Base-by-base conservation (phyloP, 2,888 invertebrate species). In the Copidosoma aretas region DNA sequence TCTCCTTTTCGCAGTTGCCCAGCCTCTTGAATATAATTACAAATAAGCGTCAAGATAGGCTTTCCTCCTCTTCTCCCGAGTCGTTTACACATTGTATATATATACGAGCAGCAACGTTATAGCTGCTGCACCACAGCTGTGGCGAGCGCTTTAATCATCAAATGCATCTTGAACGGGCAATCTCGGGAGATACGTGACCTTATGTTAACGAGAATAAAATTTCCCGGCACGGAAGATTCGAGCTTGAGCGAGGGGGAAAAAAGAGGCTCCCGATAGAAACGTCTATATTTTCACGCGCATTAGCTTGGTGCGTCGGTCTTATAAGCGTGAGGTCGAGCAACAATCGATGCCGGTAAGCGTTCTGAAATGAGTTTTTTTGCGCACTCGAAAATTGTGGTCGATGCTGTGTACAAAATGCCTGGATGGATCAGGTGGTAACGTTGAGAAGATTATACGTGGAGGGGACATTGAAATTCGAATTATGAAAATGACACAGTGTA, bases 161-260 rank as follows among this genome's bases (percentile, higher is more conserved):
- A 71, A 68, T 66, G 71, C 68, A 68, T 68, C 68, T 60, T 64
- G 58, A 68, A 72, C 67, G 70, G 64, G 70, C 70, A 73, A 73
- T 73, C 64, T 70, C n/a, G 43, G 22, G 46, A 61, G 61, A 59
- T 70, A 72, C 70, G 71, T 72, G 71, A 70, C 63, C 62, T 63
- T 67, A 70, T 72, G 70, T 70, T 71, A 70, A 73, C 71, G 60
- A 71, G 68, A 68, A 68, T 60, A 60, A 66, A 68, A 66, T 68
- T 63, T 66, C 65, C 41, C 49, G 21, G 60, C 57, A 51, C 32
- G 52, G 46, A 21, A n/a, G 10, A 24, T 24, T 15, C 17, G 39
- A n/a, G 14, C 22, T n/a, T 46, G 56, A 25, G 41, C 10, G 10
- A 21, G 60, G 43, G 10, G 21, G n/a, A n/a, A n/a, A n/a, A 17